Evolutionary conservation across 2,888 invertebrate genomes (phyloP).

Genomic region (Nomada ruficornis): DNA sequence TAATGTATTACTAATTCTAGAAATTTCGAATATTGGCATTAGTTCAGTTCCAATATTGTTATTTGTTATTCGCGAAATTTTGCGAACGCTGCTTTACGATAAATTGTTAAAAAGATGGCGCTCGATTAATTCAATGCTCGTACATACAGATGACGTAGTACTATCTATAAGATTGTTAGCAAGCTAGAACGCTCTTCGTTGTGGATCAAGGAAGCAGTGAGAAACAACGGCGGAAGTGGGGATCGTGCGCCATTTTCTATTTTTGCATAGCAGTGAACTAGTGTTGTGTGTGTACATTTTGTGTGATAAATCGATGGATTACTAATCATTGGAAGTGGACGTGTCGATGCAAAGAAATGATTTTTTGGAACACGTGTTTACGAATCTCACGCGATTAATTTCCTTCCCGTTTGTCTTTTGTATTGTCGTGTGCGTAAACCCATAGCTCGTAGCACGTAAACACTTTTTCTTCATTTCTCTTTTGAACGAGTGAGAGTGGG

Average conservation of each 20-base stretch:
- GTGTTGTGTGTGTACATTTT: slow-evolving; percentile 81
- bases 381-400: slow-evolving; percentile 68
- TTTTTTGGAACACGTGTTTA: slow-evolving; percentile 73
- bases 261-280: slow-evolving; percentile 83
- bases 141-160: slow-evolving; percentile 35
- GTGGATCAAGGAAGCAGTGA: slow-evolving; percentile 77
- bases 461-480: slow-evolving; percentile 68
- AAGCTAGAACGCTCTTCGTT: slow-evolving; percentile 57
- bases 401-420: slow-evolving; percentile 50
- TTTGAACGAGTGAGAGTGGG: slow-evolving; percentile 63
- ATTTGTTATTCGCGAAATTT: background rate
- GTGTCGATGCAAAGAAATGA: slow-evolving; percentile 74
- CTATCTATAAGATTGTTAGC: slow-evolving; percentile 49
- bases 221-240: slow-evolving; percentile 76
- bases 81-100: slow-evolving; percentile 15
- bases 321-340: slow-evolving; percentile 59
- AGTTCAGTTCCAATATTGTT: background rate
- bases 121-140: slow-evolving; percentile 13
- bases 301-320: slow-evolving; percentile 78
- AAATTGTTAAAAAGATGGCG: slow-evolving; percentile 36
- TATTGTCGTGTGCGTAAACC: slow-evolving; percentile 62
- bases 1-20: background rate
- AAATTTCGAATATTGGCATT: background rate
- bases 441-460: slow-evolving; percentile 67
- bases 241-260: slow-evolving; percentile 83